Conservation (phyloP, 2,797 vertebrate genomes). For the Mus minutoides region DNA sequence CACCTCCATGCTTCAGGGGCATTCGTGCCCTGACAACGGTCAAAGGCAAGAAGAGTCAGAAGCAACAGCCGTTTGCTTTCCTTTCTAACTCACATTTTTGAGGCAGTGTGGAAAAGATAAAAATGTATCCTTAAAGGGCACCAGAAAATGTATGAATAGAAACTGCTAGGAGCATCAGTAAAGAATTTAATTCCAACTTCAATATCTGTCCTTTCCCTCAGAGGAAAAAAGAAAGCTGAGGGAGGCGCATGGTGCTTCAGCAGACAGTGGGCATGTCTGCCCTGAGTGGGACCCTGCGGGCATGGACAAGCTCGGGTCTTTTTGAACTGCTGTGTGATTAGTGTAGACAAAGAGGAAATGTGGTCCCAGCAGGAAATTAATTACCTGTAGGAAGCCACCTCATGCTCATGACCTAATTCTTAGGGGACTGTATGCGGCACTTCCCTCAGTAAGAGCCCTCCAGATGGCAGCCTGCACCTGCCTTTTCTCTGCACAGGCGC, state of each 20-base stretch:
- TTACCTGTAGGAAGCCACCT: slow-evolving; percentile 72
- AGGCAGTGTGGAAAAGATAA: slow-evolving; percentile 34
- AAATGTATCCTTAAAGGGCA: slow-evolving; percentile 60
- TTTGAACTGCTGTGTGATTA: slow-evolving; percentile 59
- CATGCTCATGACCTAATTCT: slow-evolving; percentile 71
- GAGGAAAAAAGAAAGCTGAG: background rate
- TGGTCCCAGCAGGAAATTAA: slow-evolving; percentile 78
- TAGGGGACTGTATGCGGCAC: background rate
- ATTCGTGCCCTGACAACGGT: slow-evolving; percentile 8
- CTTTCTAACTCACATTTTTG: slow-evolving; percentile 54
- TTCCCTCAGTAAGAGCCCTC: slow-evolving; percentile 4
- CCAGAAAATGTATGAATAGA: slow-evolving; percentile 58
- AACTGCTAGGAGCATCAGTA: slow-evolving; percentile 12
- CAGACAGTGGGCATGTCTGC: background rate
- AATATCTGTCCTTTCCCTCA: slow-evolving; percentile 10
- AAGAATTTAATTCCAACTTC: slow-evolving; percentile 50
- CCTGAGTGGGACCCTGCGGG: background rate
- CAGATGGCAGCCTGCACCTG: slow-evolving; percentile 68
- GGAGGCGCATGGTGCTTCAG: background rate
- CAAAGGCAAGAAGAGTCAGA: slow-evolving; percentile 46
- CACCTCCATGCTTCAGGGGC: slow-evolving; percentile 15
- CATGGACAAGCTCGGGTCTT: slow-evolving; percentile 37
- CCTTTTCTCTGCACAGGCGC: background rate
- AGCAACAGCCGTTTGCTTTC: slow-evolving; percentile 38
- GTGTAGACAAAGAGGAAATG: slow-evolving; percentile 63